These are phyloP conservation scores for Epirrita christyi DNA, from an alignment of 2,888 invertebrate species.

Conservation along the genomic window DNA sequence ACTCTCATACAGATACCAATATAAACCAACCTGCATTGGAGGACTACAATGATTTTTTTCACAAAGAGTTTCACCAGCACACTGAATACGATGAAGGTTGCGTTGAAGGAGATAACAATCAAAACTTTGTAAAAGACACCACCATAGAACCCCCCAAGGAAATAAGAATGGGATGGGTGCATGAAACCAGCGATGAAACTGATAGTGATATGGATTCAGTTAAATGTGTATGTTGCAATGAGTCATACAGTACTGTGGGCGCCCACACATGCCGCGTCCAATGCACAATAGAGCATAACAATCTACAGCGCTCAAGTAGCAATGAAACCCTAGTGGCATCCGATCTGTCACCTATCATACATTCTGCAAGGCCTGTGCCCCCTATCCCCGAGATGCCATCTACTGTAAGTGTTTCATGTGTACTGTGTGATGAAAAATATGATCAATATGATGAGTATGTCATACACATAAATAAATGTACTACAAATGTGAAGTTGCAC, in stretches of 20 bases:
- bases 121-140: constrained; percentile 64
- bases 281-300: constrained; percentile 74
- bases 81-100: constrained; percentile 55
- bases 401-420: constrained; percentile 66
- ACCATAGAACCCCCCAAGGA: constrained; percentile 42
- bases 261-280: constrained; percentile 71
- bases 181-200: constrained; percentile 76
- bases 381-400: constrained; percentile 44
- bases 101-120: constrained; percentile 69
- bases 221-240: constrained; percentile 75
- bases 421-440: constrained; percentile 75
- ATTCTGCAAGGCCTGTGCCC: constrained; percentile 44
- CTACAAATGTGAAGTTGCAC: constrained; percentile 76
- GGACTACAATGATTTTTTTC: constrained; percentile 69
- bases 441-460: constrained; percentile 72
- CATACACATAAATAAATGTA: constrained; percentile 72
- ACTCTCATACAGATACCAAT: constrained; percentile 56
- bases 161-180: constrained; percentile 34
- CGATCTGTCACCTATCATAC: constrained; percentile 53
- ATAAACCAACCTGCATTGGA: constrained; percentile 58
- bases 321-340: constrained; percentile 76
- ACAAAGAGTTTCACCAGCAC: constrained; percentile 74
- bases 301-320: constrained; percentile 68
- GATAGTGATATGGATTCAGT: constrained; percentile 79
- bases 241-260: constrained; percentile 68